phyloP scores from a whole-genome alignment of 2,888 invertebrate genomes.

The Leucania comma region DNA sequence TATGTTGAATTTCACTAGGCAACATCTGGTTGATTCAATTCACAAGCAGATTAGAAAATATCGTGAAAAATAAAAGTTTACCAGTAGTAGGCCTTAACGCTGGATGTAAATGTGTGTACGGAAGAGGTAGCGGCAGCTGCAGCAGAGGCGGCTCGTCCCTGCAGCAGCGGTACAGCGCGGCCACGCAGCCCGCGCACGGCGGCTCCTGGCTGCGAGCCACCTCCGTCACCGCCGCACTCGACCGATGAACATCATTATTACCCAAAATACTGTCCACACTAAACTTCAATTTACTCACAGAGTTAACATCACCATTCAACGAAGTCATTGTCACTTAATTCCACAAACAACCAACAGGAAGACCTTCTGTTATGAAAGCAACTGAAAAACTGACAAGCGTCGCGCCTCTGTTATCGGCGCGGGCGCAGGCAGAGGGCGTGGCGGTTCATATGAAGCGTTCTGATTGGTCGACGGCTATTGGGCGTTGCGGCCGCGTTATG shows the following conservation, averaged over 20 bases:
- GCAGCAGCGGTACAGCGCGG: slow-evolving; percentile 92
- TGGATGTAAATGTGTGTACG: slow-evolving; percentile 86
- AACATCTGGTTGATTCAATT: background rate
- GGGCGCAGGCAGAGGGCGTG: slow-evolving; percentile 85
- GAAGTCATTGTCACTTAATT: slow-evolving; percentile 82
- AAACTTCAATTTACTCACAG: slow-evolving; percentile 91
- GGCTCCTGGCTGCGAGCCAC: slow-evolving; percentile 79
- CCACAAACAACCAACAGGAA: slow-evolving; percentile 62
- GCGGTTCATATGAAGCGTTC: slow-evolving; percentile 67
- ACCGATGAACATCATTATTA: slow-evolving; percentile 76
- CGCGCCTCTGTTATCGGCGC: slow-evolving; percentile 74
- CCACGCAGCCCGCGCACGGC: slow-evolving; percentile 92
- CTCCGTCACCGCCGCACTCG: slow-evolving; percentile 64
- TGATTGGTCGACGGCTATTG: slow-evolving; percentile 77
- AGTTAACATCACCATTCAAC: slow-evolving; percentile 79
- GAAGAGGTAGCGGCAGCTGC: slow-evolving; percentile 81
- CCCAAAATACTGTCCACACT: slow-evolving; percentile 93
- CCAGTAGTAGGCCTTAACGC: slow-evolving; percentile 86
- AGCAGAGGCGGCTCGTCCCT: slow-evolving; percentile 86
- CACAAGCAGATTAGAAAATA: background rate
- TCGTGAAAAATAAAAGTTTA: slow-evolving; percentile 54
- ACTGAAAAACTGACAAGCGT: slow-evolving; percentile 84
- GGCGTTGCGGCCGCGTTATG: slow-evolving; percentile 80
- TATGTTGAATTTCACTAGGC: background rate
- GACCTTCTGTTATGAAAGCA: slow-evolving; percentile 74